These are phyloP conservation scores for Arizona elegans DNA, from an alignment of 2,113 vertebrate genomes.

Conservation along the genomic window DNA sequence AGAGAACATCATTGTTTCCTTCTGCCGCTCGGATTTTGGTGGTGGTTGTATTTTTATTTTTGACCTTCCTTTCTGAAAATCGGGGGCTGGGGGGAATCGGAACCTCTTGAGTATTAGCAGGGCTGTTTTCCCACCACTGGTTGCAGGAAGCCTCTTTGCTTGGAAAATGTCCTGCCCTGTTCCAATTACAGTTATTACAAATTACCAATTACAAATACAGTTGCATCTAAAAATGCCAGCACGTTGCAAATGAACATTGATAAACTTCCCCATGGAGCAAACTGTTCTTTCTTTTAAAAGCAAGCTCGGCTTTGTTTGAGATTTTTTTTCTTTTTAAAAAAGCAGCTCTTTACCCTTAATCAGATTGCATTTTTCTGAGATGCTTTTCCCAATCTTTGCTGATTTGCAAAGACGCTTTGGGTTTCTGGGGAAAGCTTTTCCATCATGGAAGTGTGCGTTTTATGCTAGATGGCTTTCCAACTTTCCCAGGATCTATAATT, in stretches of 20 bases:
- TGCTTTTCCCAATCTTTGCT: not conserved
- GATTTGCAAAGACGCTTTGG: not conserved
- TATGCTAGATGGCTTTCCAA: not conserved
- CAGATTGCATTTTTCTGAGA: not conserved
- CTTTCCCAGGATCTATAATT: not conserved
- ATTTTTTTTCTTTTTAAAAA: not conserved
- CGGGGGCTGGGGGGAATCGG: constrained; percentile 1
- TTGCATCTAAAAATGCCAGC: not conserved
- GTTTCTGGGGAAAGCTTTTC: not conserved
- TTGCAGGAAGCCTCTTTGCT: not conserved
- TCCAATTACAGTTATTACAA: not conserved
- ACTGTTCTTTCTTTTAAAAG: not conserved
- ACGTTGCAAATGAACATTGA: not conserved
- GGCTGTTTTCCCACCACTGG: not conserved
- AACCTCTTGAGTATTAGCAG: not conserved
- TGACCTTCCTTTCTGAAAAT: not conserved
- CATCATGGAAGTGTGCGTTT: not conserved
- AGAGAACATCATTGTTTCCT: not conserved
- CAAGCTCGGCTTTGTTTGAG: not conserved
- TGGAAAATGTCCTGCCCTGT: not conserved
- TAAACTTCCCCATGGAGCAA: not conserved
- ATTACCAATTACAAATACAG: not conserved
- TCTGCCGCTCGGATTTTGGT: not conserved
- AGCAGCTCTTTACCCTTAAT: not conserved
- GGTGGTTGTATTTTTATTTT: not conserved